Evolutionary conservation across 2,797 vertebrate species (phyloP), one percentile per base, ranked within the genome.

Genomic region (Lycodopsis pacificus): DNA sequence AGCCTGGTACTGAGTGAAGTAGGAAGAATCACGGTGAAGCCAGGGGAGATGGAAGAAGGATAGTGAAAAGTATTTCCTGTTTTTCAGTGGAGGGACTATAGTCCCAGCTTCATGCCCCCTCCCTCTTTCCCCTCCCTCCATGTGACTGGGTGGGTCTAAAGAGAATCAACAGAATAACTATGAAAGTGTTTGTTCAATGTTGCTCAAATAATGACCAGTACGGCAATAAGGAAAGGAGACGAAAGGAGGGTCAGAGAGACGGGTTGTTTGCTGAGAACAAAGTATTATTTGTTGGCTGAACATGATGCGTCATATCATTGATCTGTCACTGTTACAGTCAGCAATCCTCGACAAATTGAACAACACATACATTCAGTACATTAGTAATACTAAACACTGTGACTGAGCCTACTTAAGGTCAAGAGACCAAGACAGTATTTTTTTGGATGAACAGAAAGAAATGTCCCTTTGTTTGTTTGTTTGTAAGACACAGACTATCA

Each of bases 191-290:
- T 58, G 22, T 42, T 78, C 1, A 27, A 65, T 25, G 2, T 3
- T 64, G 13, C n/a, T 36, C 27, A 76, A 65, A 76, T 40, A 22
- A 25, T 19, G 17, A 51, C 2, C 22, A 58, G 2, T 20, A 20
- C 2, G 3, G 3, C 2, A 6, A 14, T 14, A 15, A 42, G 4
- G n/a, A n/a, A n/a, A n/a, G n/a, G n/a, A n/a, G n/a, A n/a, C 4
- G 27, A n/a, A 66, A 34, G 64, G 22, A 44, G 4, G n/a, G 5
- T n/a, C 13, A 22, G 13, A n/a, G 22, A 30, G 44, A 22, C 3
- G 53, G 9, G 19, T 11, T 34, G 19, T 36, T 69, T 20, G 7
- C 10, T 9, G 4, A 48, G 34, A 57, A 85, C 73, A 82, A 77
- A 62, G 51, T n/a, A 7, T 64, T 42, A 11, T 53, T 71, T 71